Evolutionary conservation across 2,888 invertebrate genomes (phyloP).

Genomic region (Crioceris asparagi): DNA sequence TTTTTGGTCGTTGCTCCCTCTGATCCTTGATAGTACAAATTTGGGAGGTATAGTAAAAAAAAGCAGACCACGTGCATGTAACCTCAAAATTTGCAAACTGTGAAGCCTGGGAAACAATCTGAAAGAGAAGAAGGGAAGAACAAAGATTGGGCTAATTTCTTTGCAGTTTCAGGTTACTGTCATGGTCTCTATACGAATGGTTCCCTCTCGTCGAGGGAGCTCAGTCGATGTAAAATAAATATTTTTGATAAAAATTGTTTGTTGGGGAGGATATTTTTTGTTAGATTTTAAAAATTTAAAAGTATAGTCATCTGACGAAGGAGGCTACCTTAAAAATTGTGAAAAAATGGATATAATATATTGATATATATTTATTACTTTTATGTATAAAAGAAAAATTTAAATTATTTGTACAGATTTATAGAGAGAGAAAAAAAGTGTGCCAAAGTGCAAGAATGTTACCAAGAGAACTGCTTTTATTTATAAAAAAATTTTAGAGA

Average conservation of each 20-base stretch:
- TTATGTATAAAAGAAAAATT: slow-evolving; percentile 39
- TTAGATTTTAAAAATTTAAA: slow-evolving; percentile 39
- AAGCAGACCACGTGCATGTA: too few species aligned
- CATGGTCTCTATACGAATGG: too few species aligned
- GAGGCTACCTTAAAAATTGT: slow-evolving; percentile 36
- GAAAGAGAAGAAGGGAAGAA: background rate
- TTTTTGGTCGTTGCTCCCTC: slow-evolving; percentile 6
- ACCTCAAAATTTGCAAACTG: too few species aligned
- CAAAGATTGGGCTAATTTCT: too few species aligned
- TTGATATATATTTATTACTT: slow-evolving; percentile 38
- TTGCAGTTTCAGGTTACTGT: too few species aligned
- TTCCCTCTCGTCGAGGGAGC: too few species aligned
- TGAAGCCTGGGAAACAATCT: too few species aligned
- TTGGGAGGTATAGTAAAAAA: slow-evolving; percentile 39
- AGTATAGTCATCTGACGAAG: too few species aligned
- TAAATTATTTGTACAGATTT: slow-evolving; percentile 42
- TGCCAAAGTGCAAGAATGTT: slow-evolving; percentile 43
- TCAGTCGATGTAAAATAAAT: slow-evolving; percentile 46
- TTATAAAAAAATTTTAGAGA: slow-evolving; percentile 32
- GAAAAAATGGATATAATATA: slow-evolving; percentile 42
- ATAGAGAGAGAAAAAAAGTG: too few species aligned
- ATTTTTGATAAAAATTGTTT: slow-evolving; percentile 57
- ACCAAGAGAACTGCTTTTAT: slow-evolving; percentile 37
- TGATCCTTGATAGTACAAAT: slow-evolving; percentile 39
- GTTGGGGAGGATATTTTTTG: slow-evolving; percentile 47